Conservation (phyloP, 1,140 invertebrate species). For the Linepithema humile region DNA sequence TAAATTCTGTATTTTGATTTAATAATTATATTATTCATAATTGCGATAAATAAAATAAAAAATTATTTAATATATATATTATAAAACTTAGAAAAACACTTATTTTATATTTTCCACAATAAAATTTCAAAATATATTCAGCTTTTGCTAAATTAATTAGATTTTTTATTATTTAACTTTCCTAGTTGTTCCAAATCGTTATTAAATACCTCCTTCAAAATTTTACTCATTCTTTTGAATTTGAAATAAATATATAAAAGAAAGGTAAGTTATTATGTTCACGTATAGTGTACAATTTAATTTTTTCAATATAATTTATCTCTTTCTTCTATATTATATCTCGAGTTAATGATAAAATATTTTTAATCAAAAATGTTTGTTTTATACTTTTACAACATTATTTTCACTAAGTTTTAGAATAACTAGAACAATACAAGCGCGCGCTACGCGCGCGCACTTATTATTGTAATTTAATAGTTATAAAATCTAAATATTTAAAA, state of each 20-base stretch:
- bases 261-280: background rate
- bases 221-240: background rate
- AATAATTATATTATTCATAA: constrained; percentile 17
- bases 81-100: background rate
- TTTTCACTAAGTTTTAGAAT: no score
- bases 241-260: background rate
- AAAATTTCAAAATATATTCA: constrained; percentile 24
- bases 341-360: no score
- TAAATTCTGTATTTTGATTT: background rate
- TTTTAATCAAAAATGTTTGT: no score
- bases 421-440: no score
- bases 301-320: no score
- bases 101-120: constrained; percentile 15
- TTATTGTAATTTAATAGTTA: no score
- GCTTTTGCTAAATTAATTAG: background rate
- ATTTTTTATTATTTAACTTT: background rate
- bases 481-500: no score
- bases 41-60: background rate
- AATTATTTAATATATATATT: constrained; percentile 1
- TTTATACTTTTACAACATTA: no score
- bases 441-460: no score
- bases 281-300: background rate
- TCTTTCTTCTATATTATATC: no score
- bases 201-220: background rate
- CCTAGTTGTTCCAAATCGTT: background rate